Percentiles rank a stretch among this genome's conserved stretches.
phyloP scores from a whole-genome alignment of 2,888 invertebrate genomes.

The Gastracanthus pulcherrimus region DNA sequence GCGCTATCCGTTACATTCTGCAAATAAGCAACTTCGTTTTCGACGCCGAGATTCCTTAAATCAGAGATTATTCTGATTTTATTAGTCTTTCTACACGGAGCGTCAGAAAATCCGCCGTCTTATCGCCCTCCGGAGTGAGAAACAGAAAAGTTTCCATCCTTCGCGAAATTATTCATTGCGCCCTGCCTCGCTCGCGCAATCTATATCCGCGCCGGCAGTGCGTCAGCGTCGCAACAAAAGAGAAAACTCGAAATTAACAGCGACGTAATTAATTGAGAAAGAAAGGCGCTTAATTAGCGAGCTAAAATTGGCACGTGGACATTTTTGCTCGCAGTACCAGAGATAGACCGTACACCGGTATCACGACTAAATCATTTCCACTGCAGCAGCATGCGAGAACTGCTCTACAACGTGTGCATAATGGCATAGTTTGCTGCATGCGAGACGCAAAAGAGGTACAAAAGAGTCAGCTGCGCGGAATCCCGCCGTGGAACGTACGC shows the following conservation, averaged over 20 bases:
- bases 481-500: not conserved
- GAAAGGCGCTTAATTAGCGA: conserved; percentile 4
- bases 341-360: no score
- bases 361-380: no score
- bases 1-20: no score
- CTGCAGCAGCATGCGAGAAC: no score
- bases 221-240: not conserved
- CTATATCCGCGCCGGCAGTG: no score
- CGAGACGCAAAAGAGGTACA: not conserved
- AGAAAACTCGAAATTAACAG: not conserved
- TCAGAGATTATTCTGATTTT: no score
- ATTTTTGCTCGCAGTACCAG: not conserved
- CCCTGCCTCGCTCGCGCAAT: not conserved
- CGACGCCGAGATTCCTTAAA: no score
- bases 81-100: no score
- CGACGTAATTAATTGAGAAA: not conserved
- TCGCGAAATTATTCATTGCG: not conserved
- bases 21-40: no score
- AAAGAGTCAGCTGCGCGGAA: not conserved
- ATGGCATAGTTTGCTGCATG: not conserved
- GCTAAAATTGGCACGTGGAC: not conserved
- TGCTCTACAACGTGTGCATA: not conserved
- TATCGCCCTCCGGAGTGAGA: not conserved
- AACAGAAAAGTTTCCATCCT: not conserved
- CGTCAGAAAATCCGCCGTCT: not conserved